Base-by-base conservation (phyloP, 2,888 invertebrate genomes). In the Orthonevra nobilis region DNA sequence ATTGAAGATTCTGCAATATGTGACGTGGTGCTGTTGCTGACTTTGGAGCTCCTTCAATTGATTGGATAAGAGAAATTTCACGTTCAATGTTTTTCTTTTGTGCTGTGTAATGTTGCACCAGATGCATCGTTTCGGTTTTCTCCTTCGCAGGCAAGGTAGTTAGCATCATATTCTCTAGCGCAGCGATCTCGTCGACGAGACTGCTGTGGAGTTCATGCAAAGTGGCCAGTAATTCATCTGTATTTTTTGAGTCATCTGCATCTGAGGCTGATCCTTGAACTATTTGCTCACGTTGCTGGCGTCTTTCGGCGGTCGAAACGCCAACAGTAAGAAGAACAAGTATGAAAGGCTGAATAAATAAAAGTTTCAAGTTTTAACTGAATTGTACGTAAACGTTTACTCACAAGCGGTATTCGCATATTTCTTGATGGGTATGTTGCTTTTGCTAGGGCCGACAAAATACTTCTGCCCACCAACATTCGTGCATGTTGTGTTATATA, bases 31-130 rank as follows among this genome's bases (percentile, higher is more conserved):
- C 19, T 2, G 17, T 3, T 1, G 1, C 40, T 12, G 7, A 23
- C 4, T 3, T 17, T 12, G 42, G 26, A 32, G 10, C 9, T n/a
- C n/a, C 10, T 14, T 60, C 17, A 14, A 69, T 70, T 3, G 64
- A 54, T 60, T 64, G 52, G 10, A 77, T 64, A 3, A 40, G 38
- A 3, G 46, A 30, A 20, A 77, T 77, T 26, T 64, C 70, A 1
- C 19, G 17, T n/a, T 72, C 77, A 12, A 77, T 58, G 34, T 77
- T 77, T 12, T 66, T 17, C 60, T 60, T 77, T 32, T 77, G 77
- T 15, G 77, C 77, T 4, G 64, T 72, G 14, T 52, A 77, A 36
- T 77, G 77, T 9, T 46, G 34, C 5, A 72, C 32, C 5, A 77
- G 52, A 5, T 72, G 72, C 1, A 1, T 30, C 15, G n/a, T 70